Evolutionary conservation across 2,113 vertebrate species (phyloP).

Genomic region (Puffinus mauretanicus): DNA sequence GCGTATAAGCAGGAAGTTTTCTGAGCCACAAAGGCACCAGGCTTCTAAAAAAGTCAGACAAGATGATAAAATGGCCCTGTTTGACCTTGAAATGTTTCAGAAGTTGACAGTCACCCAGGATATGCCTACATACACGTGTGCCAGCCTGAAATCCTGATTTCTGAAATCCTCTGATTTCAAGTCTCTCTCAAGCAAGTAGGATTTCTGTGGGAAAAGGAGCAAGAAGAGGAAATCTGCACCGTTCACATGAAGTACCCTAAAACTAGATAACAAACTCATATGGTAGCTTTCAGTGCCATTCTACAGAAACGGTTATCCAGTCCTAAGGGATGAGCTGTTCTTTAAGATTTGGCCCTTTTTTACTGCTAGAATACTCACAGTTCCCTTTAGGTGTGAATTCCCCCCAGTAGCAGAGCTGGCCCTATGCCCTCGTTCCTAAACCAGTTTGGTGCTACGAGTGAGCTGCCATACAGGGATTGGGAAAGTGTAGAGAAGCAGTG

Average conservation of each 20-base stretch:
- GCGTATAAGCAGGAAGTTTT: neutral
- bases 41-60: neutral
- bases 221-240: neutral
- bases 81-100: neutral
- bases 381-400: neutral
- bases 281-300: neutral
- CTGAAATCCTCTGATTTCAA: neutral
- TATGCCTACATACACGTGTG: neutral
- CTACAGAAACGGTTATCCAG: neutral
- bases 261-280: neutral
- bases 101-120: neutral
- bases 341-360: neutral
- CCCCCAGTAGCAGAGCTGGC: neutral
- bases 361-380: neutral
- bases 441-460: rapidly evolving
- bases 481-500: neutral
- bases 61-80: neutral
- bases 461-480: neutral
- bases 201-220: neutral
- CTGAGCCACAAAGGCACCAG: neutral
- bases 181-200: neutral
- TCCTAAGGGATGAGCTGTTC: neutral
- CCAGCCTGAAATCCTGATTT: neutral
- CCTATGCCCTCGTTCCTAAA: neutral
- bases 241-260: neutral